Conservation (phyloP, 35 echinoderm and acorn worm species). For the Eucidaris tribuloides region DNA sequence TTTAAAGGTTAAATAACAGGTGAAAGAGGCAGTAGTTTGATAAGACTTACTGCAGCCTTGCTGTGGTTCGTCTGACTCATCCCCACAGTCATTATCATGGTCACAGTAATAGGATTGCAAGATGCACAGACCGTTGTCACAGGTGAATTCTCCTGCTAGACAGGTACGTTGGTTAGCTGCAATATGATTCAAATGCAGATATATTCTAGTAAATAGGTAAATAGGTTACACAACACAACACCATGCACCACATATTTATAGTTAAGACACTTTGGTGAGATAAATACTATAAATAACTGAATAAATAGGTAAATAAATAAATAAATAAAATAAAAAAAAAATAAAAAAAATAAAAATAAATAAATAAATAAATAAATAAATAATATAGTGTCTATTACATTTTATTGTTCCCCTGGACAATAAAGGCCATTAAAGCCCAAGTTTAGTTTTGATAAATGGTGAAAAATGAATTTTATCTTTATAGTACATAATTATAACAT, state of each 20-base stretch:
- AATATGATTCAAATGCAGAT: not conserved
- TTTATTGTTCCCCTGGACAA: too few species aligned
- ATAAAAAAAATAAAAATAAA: too few species aligned
- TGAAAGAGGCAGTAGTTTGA: not conserved
- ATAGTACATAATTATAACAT: too few species aligned
- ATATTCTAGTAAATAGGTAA: not conserved
- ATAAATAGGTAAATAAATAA: not conserved
- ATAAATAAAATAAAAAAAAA: not conserved
- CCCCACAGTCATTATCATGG: conserved; percentile 84
- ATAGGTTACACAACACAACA: not conserved
- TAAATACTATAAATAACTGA: not conserved
- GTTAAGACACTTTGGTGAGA: too few species aligned
- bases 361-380: too few species aligned
- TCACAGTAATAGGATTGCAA: conserved; percentile 61
- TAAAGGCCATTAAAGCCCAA: too few species aligned
- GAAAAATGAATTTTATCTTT: too few species aligned
- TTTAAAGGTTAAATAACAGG: not conserved
- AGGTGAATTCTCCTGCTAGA: conserved; percentile 43
- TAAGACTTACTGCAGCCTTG: conserved; percentile 75
- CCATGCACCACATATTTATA: not conserved
- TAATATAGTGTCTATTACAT: too few species aligned
- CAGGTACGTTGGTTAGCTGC: conserved; percentile 23
- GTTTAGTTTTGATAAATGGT: too few species aligned
- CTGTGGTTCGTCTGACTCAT: conserved; percentile 49
- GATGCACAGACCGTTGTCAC: conserved; percentile 76